phyloP scores from a whole-genome alignment of 2,113 vertebrate species.

The Oncorhynchus tshawytscha region DNA sequence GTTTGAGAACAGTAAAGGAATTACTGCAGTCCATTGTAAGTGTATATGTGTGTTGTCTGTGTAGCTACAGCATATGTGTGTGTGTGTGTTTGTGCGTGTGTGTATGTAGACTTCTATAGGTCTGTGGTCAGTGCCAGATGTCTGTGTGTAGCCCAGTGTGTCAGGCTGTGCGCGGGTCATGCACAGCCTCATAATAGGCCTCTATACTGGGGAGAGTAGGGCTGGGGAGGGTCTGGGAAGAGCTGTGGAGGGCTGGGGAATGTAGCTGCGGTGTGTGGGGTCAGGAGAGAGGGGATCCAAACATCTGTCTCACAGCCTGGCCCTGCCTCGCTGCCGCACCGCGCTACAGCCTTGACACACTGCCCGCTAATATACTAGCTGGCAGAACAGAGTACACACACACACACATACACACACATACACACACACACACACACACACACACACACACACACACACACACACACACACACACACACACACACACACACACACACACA shows the following conservation, averaged over 20 bases:
- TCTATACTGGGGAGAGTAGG: slow-evolving; percentile 15
- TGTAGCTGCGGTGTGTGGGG: slow-evolving; percentile 23
- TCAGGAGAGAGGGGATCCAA: slow-evolving; percentile 19
- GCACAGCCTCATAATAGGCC: slow-evolving; percentile 18
- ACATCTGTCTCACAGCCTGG: slow-evolving; percentile 40
- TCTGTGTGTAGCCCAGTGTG: slow-evolving; percentile 10
- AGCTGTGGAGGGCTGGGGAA: background rate
- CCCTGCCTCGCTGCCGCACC: background rate
- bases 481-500: background rate
- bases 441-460: background rate
- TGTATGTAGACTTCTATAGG: too few species aligned
- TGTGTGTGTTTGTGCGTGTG: too few species aligned
- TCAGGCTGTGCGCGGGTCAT: slow-evolving; percentile 12
- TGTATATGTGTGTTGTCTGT: slow-evolving; percentile 11
- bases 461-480: slow-evolving; percentile 4
- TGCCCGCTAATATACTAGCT: background rate
- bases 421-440: slow-evolving; percentile 2
- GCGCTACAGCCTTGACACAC: slow-evolving; percentile 7
- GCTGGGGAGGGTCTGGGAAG: background rate
- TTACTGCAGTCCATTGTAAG: slow-evolving; percentile 24
- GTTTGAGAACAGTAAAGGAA: background rate
- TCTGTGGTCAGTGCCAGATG: background rate
- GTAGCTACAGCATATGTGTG: slow-evolving; percentile 12
- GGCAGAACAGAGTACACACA: background rate
- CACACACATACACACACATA: slow-evolving; percentile 4